Conservation (phyloP, 2,113 vertebrate species). For the Xiphophorus maculatus region DNA sequence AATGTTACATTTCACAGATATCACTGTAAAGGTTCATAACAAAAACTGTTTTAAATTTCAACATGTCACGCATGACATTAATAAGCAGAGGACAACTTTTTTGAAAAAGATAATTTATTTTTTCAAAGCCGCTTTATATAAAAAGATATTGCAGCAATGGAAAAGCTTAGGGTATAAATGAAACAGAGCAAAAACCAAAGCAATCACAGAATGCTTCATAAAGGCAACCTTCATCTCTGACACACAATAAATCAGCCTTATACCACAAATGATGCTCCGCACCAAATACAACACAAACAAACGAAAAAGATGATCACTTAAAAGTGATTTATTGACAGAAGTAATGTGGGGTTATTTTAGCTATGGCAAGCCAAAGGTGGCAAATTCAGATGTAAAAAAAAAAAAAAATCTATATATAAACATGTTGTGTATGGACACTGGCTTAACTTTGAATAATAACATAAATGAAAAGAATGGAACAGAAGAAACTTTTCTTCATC, state of each 20-base stretch:
- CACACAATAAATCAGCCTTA: slow-evolving; percentile 47
- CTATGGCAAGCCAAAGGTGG: background rate
- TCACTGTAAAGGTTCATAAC: background rate
- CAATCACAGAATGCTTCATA: slow-evolving; percentile 41
- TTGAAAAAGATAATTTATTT: slow-evolving; percentile 28
- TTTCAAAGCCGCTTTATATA: slow-evolving; percentile 5
- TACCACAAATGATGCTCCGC: slow-evolving; percentile 71
- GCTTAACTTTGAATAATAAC: background rate
- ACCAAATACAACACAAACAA: slow-evolving; percentile 55
- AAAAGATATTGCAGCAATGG: slow-evolving; percentile 29
- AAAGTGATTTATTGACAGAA: background rate
- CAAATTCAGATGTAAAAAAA: background rate
- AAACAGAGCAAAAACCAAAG: slow-evolving; percentile 36
- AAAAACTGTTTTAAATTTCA: background rate
- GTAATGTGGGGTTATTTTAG: too few relatives aligned
- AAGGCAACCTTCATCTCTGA: slow-evolving; percentile 50
- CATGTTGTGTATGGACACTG: background rate
- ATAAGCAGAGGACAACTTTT: background rate
- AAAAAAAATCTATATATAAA: too few relatives aligned
- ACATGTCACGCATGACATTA: background rate
- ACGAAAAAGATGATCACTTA: slow-evolving; percentile 8
- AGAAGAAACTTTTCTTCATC: background rate
- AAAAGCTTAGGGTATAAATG: slow-evolving; percentile 31
- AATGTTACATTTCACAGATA: background rate
- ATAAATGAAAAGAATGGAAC: background rate